Percentiles rank a stretch among this genome's conserved stretches.
Evolutionary conservation across 2,797 vertebrate genomes (phyloP).

Genomic region (Bovichtus diacanthus): DNA sequence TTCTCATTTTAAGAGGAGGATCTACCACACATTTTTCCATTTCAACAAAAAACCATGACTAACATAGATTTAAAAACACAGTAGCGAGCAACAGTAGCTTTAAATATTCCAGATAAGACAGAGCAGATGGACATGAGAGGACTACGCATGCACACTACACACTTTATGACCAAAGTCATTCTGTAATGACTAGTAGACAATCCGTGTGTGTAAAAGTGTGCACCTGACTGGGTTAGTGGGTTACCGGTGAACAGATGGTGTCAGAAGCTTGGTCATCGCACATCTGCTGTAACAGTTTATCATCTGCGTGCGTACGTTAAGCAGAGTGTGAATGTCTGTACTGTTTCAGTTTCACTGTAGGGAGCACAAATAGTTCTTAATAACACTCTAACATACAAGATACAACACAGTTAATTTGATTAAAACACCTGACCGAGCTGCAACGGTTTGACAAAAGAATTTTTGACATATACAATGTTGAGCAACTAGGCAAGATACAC

Average conservation of each 20-base stretch:
- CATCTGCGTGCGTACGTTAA: background rate
- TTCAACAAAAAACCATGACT: background rate
- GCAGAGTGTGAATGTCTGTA: background rate
- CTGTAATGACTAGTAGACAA: background rate
- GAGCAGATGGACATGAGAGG: constrained; percentile 5
- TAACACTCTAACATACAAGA: background rate
- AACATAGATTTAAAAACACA: background rate
- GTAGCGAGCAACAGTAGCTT: background rate
- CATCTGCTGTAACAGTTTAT: constrained; percentile 12
- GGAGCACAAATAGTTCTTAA: background rate
- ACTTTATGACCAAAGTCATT: background rate
- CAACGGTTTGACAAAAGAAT: background rate
- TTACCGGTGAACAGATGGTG: constrained; percentile 13
- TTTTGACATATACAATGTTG: background rate
- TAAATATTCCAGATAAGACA: constrained; percentile 8
- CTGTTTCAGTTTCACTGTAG: constrained; percentile 1
- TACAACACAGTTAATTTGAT: background rate
- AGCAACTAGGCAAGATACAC: background rate
- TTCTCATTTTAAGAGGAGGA: background rate
- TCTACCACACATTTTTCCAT: background rate
- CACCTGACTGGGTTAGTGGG: constrained; percentile 16
- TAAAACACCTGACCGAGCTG: background rate
- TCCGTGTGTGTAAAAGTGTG: background rate
- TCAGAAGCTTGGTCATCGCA: constrained; percentile 7
- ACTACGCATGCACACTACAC: background rate